Evolutionary conservation across 2,797 vertebrate species (phyloP).

Genomic region (Astyanax mexicanus): DNA sequence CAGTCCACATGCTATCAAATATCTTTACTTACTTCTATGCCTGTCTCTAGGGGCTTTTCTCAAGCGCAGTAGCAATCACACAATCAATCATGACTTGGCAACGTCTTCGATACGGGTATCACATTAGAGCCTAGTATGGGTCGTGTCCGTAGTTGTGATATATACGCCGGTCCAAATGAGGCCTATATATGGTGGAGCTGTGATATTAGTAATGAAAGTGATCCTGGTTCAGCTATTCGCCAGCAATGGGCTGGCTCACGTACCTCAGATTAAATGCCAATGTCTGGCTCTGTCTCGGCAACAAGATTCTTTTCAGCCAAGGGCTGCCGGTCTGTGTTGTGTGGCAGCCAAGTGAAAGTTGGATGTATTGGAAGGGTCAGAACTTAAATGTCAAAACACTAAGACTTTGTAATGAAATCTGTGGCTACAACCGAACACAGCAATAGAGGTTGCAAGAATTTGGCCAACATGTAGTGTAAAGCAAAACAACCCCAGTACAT

Average conservation of each 20-base stretch:
- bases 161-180: neutral
- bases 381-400: conserved; percentile 17
- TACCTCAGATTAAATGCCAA: neutral
- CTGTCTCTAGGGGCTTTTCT: neutral
- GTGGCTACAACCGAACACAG: neutral
- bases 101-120: neutral
- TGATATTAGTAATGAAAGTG: conserved; percentile 13
- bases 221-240: neutral
- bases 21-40: neutral
- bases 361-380: neutral
- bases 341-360: neutral
- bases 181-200: neutral
- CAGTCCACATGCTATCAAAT: neutral
- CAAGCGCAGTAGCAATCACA: neutral
- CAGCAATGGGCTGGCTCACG: neutral
- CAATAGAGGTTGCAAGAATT: neutral
- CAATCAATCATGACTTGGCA: neutral
- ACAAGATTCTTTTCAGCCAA: conserved; percentile 9
- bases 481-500: neutral
- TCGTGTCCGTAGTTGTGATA: neutral
- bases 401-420: neutral
- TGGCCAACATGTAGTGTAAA: neutral
- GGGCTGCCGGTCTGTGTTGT: neutral
- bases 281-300: neutral
- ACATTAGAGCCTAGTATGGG: neutral